phyloP scores from a whole-genome alignment of 2,888 invertebrate species.

The Plebejus anna region DNA sequence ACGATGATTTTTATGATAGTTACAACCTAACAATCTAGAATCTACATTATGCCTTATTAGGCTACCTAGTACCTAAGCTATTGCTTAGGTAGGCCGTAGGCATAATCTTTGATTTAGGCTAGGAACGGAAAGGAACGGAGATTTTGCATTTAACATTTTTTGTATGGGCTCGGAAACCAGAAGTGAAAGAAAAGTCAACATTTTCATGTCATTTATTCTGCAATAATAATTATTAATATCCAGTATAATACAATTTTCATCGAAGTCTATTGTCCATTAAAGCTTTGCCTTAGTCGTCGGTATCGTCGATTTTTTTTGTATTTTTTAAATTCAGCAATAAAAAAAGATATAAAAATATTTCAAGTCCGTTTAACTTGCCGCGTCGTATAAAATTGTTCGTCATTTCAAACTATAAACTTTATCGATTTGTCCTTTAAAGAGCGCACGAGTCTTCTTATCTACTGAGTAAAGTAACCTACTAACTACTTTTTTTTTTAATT shows the following conservation, averaged over 20 bases:
- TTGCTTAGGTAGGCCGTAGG: too few relatives aligned
- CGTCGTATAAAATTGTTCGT: slow-evolving; percentile 11
- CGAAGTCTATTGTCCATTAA: background rate
- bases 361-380: background rate
- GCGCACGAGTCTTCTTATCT: background rate
- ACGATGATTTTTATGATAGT: too few relatives aligned
- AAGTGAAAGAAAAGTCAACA: background rate
- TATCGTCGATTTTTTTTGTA: slow-evolving; percentile 24
- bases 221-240: background rate
- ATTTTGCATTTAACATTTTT: background rate
- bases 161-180: background rate
- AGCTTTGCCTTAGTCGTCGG: slow-evolving; percentile 23
- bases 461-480: too few relatives aligned
- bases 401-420: background rate
- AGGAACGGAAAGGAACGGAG: background rate
- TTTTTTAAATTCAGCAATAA: background rate
- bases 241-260: background rate
- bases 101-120: background rate
- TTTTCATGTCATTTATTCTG: slow-evolving; percentile 3
- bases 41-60: too few relatives aligned
- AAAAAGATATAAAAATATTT: background rate
- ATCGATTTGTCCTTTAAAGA: background rate
- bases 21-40: too few relatives aligned
- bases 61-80: too few relatives aligned
- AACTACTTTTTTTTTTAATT: too few relatives aligned